A percentile compares a stretch with the other conserved stretches of the same genome.
These are phyloP conservation scores for Gymnothorax reevesii DNA, from an alignment of 2,797 vertebrate genomes.

Conservation along the genomic window DNA sequence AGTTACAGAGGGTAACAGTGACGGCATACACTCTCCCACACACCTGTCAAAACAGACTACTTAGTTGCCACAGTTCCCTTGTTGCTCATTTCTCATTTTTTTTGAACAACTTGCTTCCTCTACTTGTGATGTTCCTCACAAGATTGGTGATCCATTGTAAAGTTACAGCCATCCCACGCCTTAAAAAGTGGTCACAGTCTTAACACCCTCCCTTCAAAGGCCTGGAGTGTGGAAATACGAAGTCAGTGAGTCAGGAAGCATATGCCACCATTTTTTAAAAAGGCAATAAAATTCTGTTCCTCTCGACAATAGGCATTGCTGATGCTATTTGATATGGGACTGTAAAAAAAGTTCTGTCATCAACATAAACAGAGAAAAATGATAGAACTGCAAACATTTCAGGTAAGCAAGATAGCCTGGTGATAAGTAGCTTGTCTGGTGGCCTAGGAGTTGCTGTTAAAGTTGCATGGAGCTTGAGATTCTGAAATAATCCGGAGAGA, in stretches of 20 bases:
- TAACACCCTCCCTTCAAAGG: neutral
- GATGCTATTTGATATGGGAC: neutral
- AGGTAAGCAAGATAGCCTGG: too few species aligned
- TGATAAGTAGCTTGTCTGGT: too few species aligned
- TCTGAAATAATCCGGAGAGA: too few species aligned
- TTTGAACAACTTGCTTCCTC: neutral
- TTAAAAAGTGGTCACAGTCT: neutral
- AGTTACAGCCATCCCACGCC: neutral
- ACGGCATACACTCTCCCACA: neutral
- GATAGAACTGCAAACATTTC: too few species aligned
- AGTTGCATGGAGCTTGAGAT: too few species aligned
- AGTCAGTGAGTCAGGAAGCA: neutral
- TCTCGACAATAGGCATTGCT: neutral
- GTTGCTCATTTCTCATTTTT: neutral
- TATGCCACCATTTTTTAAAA: neutral
- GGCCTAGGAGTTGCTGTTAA: too few species aligned
- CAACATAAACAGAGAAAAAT: neutral
- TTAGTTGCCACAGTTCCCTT: neutral
- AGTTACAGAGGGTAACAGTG: neutral
- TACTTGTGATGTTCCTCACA: neutral
- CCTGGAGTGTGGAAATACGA: neutral
- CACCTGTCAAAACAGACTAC: neutral
- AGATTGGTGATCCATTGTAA: neutral
- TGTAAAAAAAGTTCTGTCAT: neutral
- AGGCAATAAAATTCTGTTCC: neutral